Conservation (phyloP, 2,797 vertebrate genomes). For the Lophura swinhoii region DNA sequence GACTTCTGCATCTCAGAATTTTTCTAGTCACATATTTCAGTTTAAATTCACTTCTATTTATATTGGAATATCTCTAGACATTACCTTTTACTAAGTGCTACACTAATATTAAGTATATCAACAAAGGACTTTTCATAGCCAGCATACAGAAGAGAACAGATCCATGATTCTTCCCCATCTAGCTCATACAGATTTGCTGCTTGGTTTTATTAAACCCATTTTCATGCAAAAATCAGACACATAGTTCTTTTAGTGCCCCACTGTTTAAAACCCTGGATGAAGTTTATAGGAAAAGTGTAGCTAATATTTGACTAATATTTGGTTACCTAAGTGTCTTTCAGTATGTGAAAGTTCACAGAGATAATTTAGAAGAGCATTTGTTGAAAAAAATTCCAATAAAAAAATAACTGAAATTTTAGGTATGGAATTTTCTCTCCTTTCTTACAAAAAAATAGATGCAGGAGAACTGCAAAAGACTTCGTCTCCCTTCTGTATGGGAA, state of each 20-base stretch:
- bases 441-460: neutral
- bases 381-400: neutral
- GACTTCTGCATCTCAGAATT: neutral
- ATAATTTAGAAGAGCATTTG: neutral
- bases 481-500: neutral
- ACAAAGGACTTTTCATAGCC: neutral
- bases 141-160: neutral
- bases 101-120: neutral
- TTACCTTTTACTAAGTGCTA: neutral
- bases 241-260: neutral
- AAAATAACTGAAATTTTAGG: neutral
- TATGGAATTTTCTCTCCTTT: neutral
- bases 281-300: neutral
- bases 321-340: neutral
- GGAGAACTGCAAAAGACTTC: neutral
- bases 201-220: neutral
- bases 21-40: neutral
- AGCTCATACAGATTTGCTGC: neutral
- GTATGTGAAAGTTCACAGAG: neutral
- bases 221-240: neutral
- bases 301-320: neutral
- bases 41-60: neutral
- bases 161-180: neutral
- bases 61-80: neutral
- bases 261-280: neutral